These are phyloP conservation scores for Drosophila truncata DNA, from an alignment of 1,140 invertebrate genomes.

Conservation along the genomic window DNA sequence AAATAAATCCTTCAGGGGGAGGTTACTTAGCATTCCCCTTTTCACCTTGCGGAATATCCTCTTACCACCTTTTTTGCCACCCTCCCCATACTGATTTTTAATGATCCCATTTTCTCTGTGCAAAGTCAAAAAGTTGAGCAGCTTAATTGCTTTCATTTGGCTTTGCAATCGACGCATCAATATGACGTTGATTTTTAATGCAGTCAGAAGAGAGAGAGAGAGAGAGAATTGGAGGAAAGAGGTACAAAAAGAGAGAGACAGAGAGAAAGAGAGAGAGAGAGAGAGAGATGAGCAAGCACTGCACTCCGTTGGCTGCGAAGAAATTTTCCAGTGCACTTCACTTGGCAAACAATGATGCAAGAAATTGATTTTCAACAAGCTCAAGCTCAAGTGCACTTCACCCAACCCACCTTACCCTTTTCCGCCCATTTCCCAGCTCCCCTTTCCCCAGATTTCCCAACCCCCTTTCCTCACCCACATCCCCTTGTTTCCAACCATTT, in stretches of 20 bases:
- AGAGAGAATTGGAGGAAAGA: neutral
- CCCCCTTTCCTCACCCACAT: neutral
- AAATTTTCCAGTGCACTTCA: constrained; percentile 85
- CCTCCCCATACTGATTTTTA: neutral
- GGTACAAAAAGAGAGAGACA: neutral
- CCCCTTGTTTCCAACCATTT: constrained; percentile 28
- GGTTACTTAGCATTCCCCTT: neutral
- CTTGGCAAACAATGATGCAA: constrained; percentile 85
- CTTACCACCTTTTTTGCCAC: neutral
- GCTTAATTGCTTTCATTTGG: constrained; percentile 83
- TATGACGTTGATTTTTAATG: constrained; percentile 82
- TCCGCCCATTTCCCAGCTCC: neutral
- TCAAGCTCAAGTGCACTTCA: constrained; percentile 58
- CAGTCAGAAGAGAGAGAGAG: constrained; percentile 2
- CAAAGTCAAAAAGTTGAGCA: constrained; percentile 53
- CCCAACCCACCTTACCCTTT: constrained; percentile 6
- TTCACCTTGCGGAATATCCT: neutral
- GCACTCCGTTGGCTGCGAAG: constrained; percentile 61
- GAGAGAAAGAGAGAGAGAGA: neutral
- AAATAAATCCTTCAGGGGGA: constrained; percentile 36
- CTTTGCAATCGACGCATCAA: constrained; percentile 61
- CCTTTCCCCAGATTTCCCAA: neutral
- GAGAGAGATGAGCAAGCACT: constrained; percentile 14
- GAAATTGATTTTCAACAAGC: constrained; percentile 85
- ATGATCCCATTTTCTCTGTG: constrained; percentile 1